Conservation (phyloP, 2,113 vertebrate genomes). For the Syngnathoides biaculeatus region DNA sequence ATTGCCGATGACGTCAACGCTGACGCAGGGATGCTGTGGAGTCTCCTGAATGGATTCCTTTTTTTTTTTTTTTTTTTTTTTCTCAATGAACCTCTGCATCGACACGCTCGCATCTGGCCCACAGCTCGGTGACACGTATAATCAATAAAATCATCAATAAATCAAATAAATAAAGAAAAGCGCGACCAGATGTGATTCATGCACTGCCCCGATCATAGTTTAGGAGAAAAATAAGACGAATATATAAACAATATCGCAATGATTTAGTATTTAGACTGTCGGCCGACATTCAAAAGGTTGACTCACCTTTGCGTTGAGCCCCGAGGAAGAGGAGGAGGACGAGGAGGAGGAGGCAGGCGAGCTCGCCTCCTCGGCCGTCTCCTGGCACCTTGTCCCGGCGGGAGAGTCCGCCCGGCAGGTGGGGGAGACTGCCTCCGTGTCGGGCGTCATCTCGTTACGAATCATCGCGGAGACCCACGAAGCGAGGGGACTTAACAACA, state of each 20-base stretch:
- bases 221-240: not conserved
- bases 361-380: conserved; percentile 81
- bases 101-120: conserved; percentile 71
- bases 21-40: conserved; percentile 95
- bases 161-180: no score
- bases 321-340: conserved; percentile 70
- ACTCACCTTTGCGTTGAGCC: conserved; percentile 74
- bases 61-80: conserved; percentile 92
- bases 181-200: not conserved
- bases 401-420: conserved; percentile 86
- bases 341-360: conserved; percentile 73
- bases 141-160: no score
- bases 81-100: conserved; percentile 95
- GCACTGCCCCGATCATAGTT: not conserved
- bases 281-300: not conserved
- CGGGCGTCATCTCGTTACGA: conserved; percentile 75
- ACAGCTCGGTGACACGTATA: conserved; percentile 50
- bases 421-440: conserved; percentile 83
- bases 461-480: conserved; percentile 68
- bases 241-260: not conserved
- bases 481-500: conserved; percentile 26
- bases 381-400: conserved; percentile 80
- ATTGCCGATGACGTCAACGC: conserved; percentile 92
- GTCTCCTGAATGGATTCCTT: conserved; percentile 99
- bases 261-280: not conserved